These are phyloP conservation scores for Percopsis omiscomaycus DNA, from an alignment of 2,797 vertebrate genomes.

Conservation along the genomic window DNA sequence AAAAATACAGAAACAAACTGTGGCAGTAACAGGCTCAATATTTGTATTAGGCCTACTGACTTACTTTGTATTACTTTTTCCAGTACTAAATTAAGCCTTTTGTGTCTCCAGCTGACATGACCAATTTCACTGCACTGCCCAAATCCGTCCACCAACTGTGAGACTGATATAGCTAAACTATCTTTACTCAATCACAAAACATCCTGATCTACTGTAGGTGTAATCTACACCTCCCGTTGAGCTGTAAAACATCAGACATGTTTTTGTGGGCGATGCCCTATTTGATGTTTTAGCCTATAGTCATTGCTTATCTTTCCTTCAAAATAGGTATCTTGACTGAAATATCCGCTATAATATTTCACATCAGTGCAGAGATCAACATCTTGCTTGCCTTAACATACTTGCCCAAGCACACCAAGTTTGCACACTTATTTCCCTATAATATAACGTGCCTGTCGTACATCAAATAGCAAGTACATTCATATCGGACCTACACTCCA, in stretches of 20 bases:
- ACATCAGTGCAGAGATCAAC: no score
- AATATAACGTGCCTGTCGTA: no score
- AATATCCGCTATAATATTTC: no score
- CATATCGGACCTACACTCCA: constrained; percentile 30
- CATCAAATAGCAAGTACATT: no score
- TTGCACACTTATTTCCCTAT: constrained; percentile 2
- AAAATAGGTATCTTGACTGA: constrained; percentile 50
- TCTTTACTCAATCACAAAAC: constrained; percentile 15
- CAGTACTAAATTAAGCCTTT: constrained; percentile 1
- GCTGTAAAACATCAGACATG: constrained; percentile 44
- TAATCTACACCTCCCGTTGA: constrained; percentile 28
- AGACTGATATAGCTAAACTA: background rate
- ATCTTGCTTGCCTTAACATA: background rate
- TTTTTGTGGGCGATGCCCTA: constrained; percentile 16
- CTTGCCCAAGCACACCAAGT: no score
- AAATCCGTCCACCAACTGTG: background rate
- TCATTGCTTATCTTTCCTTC: constrained; percentile 52
- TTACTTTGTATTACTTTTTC: background rate
- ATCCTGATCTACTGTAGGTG: constrained; percentile 24
- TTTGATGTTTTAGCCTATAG: constrained; percentile 62
- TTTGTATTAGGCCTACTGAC: no score
- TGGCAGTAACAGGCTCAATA: no score
- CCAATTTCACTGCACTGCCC: background rate
- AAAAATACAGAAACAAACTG: no score
- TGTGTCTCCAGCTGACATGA: constrained; percentile 4